These are phyloP conservation scores for Zaprionus obscuricornis DNA, from an alignment of 2,888 invertebrate genomes.

Conservation along the genomic window DNA sequence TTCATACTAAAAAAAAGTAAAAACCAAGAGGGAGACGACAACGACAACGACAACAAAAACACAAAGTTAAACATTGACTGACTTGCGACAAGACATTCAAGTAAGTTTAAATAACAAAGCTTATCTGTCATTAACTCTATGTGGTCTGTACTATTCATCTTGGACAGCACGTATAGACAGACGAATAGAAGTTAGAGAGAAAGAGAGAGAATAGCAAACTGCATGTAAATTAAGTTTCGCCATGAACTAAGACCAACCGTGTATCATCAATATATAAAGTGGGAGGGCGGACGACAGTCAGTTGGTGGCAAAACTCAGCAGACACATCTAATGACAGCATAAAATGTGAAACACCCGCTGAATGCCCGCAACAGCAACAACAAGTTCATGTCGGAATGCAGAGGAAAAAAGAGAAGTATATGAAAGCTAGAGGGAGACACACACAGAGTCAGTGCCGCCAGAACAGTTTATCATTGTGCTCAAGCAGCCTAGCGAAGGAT, in stretches of 20 bases:
- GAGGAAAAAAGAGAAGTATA: no score
- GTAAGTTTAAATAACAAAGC: slow-evolving; percentile 19
- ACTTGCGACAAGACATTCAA: slow-evolving; percentile 15
- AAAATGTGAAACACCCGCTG: slow-evolving; percentile 51
- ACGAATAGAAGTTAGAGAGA: no score
- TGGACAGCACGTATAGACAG: no score
- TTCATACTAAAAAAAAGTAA: background rate
- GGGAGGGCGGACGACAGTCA: no score
- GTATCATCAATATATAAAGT: slow-evolving; percentile 53
- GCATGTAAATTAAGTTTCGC: slow-evolving; percentile 36
- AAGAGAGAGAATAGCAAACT: background rate
- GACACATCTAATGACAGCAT: slow-evolving; percentile 55
- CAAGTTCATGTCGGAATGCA: no score
- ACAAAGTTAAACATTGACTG: slow-evolving; percentile 28
- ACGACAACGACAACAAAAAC: no score
- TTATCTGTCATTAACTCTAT: slow-evolving; percentile 16
- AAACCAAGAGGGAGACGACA: slow-evolving; percentile 8
- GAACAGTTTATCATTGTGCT: slow-evolving; percentile 68
- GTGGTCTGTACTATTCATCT: background rate
- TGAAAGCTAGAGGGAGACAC: no score
- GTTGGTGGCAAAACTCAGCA: slow-evolving; percentile 31
- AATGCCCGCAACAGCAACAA: slow-evolving; percentile 14
- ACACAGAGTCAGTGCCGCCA: background rate
- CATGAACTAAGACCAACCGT: slow-evolving; percentile 20
- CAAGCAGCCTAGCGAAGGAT: slow-evolving; percentile 56